Base-by-base conservation (phyloP, 1,140 invertebrate genomes). In the Protaetia brevitarsis region DNA sequence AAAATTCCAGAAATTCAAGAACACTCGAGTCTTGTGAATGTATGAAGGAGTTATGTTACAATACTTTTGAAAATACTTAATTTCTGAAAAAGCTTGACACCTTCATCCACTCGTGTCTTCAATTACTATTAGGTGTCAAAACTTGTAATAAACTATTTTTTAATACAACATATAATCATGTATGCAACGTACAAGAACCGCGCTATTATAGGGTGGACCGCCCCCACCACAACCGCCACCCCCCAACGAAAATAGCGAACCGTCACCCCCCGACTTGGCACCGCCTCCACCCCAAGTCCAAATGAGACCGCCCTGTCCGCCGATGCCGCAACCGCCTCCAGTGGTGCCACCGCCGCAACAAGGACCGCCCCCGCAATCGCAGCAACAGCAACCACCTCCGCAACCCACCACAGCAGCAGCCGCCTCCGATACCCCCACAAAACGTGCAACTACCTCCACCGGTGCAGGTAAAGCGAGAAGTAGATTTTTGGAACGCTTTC, bases 291-390 rank as follows among this genome's bases (percentile, higher is more conserved):
- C 36, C 8, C 66, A 29, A 26, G 62, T 37, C 23, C 58, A 58
- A 31, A 70, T 71, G 68, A 69, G 73, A 56, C 77, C 73, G 21
- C 76, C 73, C 2, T 74, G 74, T 45, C 77, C 79, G 11, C 76
- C 74, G 11, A 72, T 76, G 4, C 73, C 76, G 37, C 77, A 67
- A 69, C 73, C 74, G 66, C 65, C 57, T 26, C 65, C 69, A 69
- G 69, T 8, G 7, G 71, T 51, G 23, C 68, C 29, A 29, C 64
- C 28, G 28, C 64, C 37, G 72, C 64, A 21, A 41, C 64, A 31
- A 74, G 71, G 59, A 27, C 68, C 29, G 29, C 64, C 28, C 29
- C 64, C 37, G 72, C 66, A 57, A 30, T 64, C 69, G 21, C 64
- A 21, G 31, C 64, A 31, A 74, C 0, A 34, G 31, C 73, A 76